phyloP scores from a whole-genome alignment of 2,113 vertebrate species.

The Corythaeola cristata region DNA sequence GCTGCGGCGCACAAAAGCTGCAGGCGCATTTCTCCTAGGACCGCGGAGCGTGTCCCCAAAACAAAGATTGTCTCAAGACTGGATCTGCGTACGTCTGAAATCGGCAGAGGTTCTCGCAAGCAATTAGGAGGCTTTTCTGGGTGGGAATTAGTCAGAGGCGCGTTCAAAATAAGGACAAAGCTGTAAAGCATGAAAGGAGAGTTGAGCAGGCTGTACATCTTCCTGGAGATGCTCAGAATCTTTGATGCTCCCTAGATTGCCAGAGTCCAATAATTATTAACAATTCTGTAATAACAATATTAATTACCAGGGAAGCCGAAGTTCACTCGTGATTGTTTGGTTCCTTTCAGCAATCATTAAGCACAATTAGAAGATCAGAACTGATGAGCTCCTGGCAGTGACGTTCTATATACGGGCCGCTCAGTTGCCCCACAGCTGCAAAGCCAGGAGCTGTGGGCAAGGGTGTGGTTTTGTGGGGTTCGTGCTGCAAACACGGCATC shows the following conservation, averaged over 20 bases:
- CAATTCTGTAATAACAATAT: slow-evolving; percentile 26
- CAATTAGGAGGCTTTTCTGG: background rate
- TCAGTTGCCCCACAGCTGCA: background rate
- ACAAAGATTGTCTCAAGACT: background rate
- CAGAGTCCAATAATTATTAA: slow-evolving; percentile 30
- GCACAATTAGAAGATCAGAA: slow-evolving; percentile 45
- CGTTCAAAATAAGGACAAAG: background rate
- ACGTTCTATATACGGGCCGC: background rate
- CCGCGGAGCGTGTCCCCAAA: background rate
- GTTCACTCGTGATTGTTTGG: slow-evolving; percentile 14
- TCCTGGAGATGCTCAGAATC: background rate
- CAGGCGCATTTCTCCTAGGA: background rate
- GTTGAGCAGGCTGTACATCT: background rate
- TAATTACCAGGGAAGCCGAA: background rate
- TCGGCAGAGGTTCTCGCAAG: background rate
- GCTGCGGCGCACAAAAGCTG: background rate
- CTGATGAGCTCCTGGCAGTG: slow-evolving; percentile 4
- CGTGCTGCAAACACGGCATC: background rate
- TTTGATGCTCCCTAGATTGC: background rate
- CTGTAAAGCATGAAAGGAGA: background rate
- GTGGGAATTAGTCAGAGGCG: background rate
- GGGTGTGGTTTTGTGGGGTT: background rate
- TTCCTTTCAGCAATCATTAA: slow-evolving; percentile 63
- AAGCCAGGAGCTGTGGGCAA: background rate
- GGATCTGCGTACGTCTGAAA: background rate